Evolutionary conservation across 1,140 invertebrate species (phyloP), one percentile per base, ranked within the genome.

Genomic region (Magallana angulata): DNA sequence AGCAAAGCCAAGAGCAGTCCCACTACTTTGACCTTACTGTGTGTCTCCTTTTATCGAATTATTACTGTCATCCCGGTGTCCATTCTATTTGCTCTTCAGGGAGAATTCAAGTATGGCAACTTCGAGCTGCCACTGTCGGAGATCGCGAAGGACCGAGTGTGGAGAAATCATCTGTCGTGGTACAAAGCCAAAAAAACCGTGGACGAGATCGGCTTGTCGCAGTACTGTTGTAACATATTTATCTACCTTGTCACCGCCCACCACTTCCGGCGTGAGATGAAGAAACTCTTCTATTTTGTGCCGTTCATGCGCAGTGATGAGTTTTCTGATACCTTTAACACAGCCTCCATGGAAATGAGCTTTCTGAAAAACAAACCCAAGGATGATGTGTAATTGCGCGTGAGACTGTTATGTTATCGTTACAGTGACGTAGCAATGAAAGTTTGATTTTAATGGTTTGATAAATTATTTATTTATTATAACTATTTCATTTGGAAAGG

Each of bases 151-250:
- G 89, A 89, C 36, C 57, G 68, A 8, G 57, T 62, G 5, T 89
- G 89, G 89, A 60, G 30, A 56, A 81, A 85, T 18, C 86, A 86
- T n/a, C 86, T 89, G 18, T 18, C 57, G 2, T 89, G 71, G 60
- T 64, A 82, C 60, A 59, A 80, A 16, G 86, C 84, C n/a, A 89
- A 88, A 64, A 87, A 80, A 14, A 86, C 87, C 48, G 59, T 89
- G 14, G 86, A 89, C 30, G 87, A 87, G 58, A 84, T 89, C 24
- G 86, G 89, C 3, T 11, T 89, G 18, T 87, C 89, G 9, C 89
- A 89, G n/a, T 88, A 89, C 64, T 85, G 84, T 1, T 89, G 86
- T 84, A 89, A 89, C 64, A 87, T 89, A 11, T 89, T 89, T 57
- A 89, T 89, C 7, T 89, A 89, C 64, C 48, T 87, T 16, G 56